Evolutionary conservation across 1,140 invertebrate genomes (phyloP).

Genomic region (Gerris buenoi): DNA sequence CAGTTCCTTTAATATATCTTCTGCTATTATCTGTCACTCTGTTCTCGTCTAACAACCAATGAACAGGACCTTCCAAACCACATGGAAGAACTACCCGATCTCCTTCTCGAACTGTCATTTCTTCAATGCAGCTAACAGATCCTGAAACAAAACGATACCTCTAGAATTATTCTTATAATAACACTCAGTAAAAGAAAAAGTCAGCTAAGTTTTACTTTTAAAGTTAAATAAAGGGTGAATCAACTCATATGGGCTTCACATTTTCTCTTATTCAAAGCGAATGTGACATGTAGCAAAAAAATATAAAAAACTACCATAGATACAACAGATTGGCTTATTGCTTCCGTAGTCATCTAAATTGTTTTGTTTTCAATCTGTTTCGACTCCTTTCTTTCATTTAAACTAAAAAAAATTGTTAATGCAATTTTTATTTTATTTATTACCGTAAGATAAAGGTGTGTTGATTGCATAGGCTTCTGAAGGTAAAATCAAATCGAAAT

Average conservation of each 20-base stretch:
- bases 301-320: background rate
- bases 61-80: background rate
- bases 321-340: too few relatives aligned
- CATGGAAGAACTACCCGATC: background rate
- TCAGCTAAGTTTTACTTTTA: background rate
- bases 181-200: background rate
- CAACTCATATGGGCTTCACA: background rate
- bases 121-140: background rate
- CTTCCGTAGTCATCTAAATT: too few relatives aligned
- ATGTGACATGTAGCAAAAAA: background rate
- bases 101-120: background rate
- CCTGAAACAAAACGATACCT: background rate
- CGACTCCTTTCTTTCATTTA: too few relatives aligned
- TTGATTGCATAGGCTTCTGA: too few relatives aligned
- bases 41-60: conserved; percentile 7
- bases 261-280: background rate
- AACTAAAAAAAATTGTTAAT: too few relatives aligned
- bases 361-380: too few relatives aligned
- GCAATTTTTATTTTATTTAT: too few relatives aligned
- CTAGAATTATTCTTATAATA: background rate
- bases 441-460: too few relatives aligned
- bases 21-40: background rate
- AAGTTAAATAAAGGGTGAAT: background rate
- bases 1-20: conserved; percentile 7
- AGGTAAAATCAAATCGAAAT: too few relatives aligned